Evolutionary conservation across 2,888 invertebrate species (phyloP).

Genomic region (Ischnus inquisitorius): DNA sequence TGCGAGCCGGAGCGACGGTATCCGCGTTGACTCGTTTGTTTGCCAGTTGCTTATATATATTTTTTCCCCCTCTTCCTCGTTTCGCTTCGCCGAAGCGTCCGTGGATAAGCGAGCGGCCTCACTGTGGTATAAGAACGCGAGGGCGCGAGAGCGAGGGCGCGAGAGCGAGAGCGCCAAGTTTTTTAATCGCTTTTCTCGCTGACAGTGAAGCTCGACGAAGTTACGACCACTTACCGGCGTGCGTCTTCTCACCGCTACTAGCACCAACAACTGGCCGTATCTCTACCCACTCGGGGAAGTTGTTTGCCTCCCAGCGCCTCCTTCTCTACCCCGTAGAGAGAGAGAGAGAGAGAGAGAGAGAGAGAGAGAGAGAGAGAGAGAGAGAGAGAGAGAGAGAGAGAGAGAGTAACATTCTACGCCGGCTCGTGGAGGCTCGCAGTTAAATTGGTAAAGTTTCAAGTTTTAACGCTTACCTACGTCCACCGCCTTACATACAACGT

Average conservation of each 20-base stretch:
- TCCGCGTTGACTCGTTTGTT: slow-evolving; percentile 43
- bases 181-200: slow-evolving; percentile 70
- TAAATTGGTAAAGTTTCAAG: slow-evolving; percentile 74
- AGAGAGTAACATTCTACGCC: slow-evolving; percentile 72
- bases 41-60: slow-evolving; percentile 26
- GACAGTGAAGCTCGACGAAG: slow-evolving; percentile 71
- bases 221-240: slow-evolving; percentile 71
- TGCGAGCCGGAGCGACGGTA: background rate
- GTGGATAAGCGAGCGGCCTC: slow-evolving; percentile 10
- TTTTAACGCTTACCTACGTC: slow-evolving; percentile 70
- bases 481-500: slow-evolving; percentile 49
- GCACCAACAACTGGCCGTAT: slow-evolving; percentile 27
- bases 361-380: slow-evolving; percentile 45
- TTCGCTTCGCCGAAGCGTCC: slow-evolving; percentile 28
- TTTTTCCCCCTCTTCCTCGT: slow-evolving; percentile 35
- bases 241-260: slow-evolving; percentile 39
- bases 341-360: slow-evolving; percentile 54
- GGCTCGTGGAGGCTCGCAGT: slow-evolving; percentile 66
- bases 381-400: slow-evolving; percentile 11
- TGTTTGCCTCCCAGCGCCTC: slow-evolving; percentile 65
- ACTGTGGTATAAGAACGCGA: background rate
- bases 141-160: slow-evolving; percentile 38
- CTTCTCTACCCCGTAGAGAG: background rate
- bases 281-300: slow-evolving; percentile 61
- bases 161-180: slow-evolving; percentile 57